These are phyloP conservation scores for Rapana venosa DNA, from an alignment of 2,888 invertebrate species.

Conservation along the genomic window DNA sequence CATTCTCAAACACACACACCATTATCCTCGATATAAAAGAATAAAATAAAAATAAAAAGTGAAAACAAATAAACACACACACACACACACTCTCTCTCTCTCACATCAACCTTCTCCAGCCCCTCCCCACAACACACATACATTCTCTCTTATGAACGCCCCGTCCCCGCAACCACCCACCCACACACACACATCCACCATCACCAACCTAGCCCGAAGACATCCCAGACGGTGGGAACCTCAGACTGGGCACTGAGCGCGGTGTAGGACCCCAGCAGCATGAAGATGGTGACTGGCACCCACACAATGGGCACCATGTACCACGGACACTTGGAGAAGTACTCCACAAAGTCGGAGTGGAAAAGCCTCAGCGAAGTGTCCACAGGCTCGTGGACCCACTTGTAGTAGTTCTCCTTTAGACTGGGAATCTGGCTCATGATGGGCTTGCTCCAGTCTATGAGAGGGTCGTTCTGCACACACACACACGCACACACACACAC, in stretches of 20 bases:
- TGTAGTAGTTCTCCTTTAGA: slow-evolving; percentile 77
- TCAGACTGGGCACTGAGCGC: slow-evolving; percentile 45
- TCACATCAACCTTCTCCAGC: neutral
- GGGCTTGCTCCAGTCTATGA: slow-evolving; percentile 76
- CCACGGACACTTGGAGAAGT: slow-evolving; percentile 70
- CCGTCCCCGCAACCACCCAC: neutral
- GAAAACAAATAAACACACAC: no score
- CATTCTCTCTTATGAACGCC: neutral
- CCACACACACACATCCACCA: slow-evolving; percentile 9
- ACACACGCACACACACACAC: neutral
- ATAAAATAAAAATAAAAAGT: no score
- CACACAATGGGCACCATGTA: slow-evolving; percentile 73
- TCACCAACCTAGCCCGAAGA: slow-evolving; percentile 13
- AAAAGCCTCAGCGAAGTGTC: slow-evolving; percentile 78
- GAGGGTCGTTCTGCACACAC: slow-evolving; percentile 67
- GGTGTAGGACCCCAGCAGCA: slow-evolving; percentile 55
- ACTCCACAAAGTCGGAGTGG: slow-evolving; percentile 69
- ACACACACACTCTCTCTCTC: neutral
- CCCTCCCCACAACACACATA: neutral
- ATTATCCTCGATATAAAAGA: no score
- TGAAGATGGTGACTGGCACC: slow-evolving; percentile 64
- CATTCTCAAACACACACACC: no score
- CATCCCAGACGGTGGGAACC: slow-evolving; percentile 41
- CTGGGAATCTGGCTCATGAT: slow-evolving; percentile 76
- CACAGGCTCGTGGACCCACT: slow-evolving; percentile 79